These are phyloP conservation scores for Eurytoma adleriae DNA, from an alignment of 2,888 invertebrate genomes.

Conservation along the genomic window DNA sequence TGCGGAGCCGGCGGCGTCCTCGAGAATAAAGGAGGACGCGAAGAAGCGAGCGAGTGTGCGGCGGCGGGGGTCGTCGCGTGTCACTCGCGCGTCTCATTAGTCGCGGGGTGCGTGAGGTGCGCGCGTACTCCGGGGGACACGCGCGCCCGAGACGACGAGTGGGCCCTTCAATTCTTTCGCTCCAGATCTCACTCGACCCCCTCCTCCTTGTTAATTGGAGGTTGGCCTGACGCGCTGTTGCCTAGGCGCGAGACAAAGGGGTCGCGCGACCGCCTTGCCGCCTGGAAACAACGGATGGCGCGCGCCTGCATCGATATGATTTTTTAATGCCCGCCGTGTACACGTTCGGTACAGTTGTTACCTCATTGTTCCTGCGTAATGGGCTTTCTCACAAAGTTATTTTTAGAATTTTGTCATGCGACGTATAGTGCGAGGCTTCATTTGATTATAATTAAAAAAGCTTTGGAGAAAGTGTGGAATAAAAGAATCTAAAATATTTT, in stretches of 20 bases:
- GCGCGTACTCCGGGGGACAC: conserved; percentile 23
- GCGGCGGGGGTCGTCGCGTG: conserved; percentile 35
- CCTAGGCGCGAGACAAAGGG: conserved; percentile 29
- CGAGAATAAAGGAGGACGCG: conserved; percentile 6
- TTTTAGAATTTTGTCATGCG: background rate
- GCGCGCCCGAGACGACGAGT: conserved; percentile 53
- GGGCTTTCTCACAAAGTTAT: background rate
- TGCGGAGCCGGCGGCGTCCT: background rate
- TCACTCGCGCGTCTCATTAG: conserved; percentile 54
- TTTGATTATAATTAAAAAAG: background rate
- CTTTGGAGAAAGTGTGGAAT: background rate
- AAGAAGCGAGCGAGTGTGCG: background rate
- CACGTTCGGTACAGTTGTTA: background rate
- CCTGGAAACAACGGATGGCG: conserved; percentile 16
- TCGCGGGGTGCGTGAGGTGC: conserved; percentile 12
- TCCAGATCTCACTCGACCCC: conserved; percentile 66
- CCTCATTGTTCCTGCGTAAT: background rate
- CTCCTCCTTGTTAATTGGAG: conserved; percentile 72
- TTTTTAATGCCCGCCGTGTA: conserved; percentile 30
- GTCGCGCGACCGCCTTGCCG: background rate
- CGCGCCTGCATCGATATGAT: conserved; percentile 36
- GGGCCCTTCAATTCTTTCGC: conserved; percentile 73
- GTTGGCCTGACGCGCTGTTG: conserved; percentile 58
- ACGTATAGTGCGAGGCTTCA: background rate
- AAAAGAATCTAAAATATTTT: too few species aligned